A percentile compares a stretch with the other conserved stretches of the same genome.
These are phyloP conservation scores for Apus apus DNA, from an alignment of 2,113 vertebrate genomes.

Conservation along the genomic window DNA sequence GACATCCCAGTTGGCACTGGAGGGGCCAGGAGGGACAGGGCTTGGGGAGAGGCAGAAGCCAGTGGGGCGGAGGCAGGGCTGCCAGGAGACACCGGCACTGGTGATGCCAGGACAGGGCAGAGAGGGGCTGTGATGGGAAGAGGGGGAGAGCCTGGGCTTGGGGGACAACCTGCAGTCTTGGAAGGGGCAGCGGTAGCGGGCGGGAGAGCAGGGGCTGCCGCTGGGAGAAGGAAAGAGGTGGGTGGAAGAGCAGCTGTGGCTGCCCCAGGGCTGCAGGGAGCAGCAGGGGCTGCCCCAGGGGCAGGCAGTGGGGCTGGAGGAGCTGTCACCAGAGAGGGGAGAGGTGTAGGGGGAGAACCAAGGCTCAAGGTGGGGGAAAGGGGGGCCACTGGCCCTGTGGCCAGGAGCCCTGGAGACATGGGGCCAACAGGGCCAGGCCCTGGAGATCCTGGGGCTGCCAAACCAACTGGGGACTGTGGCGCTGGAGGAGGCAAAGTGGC, in stretches of 20 bases:
- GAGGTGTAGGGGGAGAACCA: constrained; percentile 54
- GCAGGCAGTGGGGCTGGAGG: background rate
- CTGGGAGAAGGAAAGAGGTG: background rate
- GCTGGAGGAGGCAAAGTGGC: background rate
- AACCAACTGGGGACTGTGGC: background rate
- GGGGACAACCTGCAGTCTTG: background rate
- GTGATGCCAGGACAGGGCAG: fast-evolving
- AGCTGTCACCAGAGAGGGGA: constrained; percentile 41
- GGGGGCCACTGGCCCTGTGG: background rate
- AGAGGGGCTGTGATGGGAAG: background rate
- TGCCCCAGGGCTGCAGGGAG: background rate
- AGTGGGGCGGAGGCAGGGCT: background rate
- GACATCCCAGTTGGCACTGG: background rate
- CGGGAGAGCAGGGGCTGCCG: background rate
- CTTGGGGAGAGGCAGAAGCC: background rate
- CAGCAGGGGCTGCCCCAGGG: background rate
- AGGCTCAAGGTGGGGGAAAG: background rate
- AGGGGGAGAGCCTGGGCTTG: background rate
- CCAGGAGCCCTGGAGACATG: background rate
- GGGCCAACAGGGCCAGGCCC: background rate
- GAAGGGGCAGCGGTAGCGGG: background rate
- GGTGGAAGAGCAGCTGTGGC: background rate
- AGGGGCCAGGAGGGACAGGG: background rate
- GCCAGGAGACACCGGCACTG: background rate
- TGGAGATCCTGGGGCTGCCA: constrained; percentile 8